Evolutionary conservation across 2,888 invertebrate species (phyloP), one percentile per base, ranked within the genome.

Genomic region (Tortrix viridana): DNA sequence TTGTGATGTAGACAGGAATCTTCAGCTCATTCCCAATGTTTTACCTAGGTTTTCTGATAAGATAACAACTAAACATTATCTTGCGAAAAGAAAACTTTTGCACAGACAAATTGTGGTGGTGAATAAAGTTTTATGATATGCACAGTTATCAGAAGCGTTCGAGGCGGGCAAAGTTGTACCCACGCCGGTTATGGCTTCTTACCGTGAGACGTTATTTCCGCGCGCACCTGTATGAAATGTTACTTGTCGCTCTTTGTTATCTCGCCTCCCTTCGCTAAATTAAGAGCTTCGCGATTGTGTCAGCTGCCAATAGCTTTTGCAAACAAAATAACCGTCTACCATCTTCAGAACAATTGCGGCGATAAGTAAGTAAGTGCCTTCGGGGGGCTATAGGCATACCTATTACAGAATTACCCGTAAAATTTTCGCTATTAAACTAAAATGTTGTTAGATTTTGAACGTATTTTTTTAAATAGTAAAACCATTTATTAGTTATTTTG

Each of bases 101-200:
- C 80, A 75, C 84, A 84, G 86, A 87, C 85, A 87, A 88, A 86
- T 89, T 85, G 83, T 82, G 84, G 83, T 80, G 82, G 83, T 82
- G 85, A 86, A 86, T 85, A 88, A 87, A 89, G 85, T 89, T 88
- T 86, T 86, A 85, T 84, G 87, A 86, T 85, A 85, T 82, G 85
- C 82, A 80, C 79, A 82, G 86, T 88, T 88, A 89, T 88, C 87
- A 84, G 84, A 76, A 82, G 80, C 77, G 80, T 80, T 75, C 77
- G 80, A 76, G 77, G 77, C 74, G 77, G 41, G 72, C 71, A 72
- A 71, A 69, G 52, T 56, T 55, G 50, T 82, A 81, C 81, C 75
- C 82, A 75, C 77, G 78, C 72, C 76, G 74, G 75, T 76, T 77
- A 76, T 76, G 76, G 73, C 52, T 50, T 57, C 48, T 64, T 65